Percentiles rank a stretch among this genome's conserved stretches.
These are phyloP conservation scores for Sciurus niger DNA, from an alignment of 2,113 vertebrate genomes.

Conservation along the genomic window DNA sequence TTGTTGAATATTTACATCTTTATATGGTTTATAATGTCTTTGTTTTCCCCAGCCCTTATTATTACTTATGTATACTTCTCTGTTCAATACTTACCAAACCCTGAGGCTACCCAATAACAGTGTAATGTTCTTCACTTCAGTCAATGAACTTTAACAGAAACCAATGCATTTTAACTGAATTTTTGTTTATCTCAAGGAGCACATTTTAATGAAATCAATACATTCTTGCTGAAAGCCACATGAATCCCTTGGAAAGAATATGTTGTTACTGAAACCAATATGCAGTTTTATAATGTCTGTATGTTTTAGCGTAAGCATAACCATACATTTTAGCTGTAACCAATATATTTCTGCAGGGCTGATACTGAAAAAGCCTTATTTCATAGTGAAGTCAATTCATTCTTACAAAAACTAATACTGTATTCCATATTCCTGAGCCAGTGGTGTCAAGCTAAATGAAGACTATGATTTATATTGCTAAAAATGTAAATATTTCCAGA, in stretches of 20 bases:
- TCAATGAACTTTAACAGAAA: constrained; percentile 91
- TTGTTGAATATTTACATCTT: constrained; percentile 83
- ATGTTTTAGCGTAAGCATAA: constrained; percentile 88
- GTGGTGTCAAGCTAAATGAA: constrained; percentile 82
- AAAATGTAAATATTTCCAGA: constrained; percentile 78
- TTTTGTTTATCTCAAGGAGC: constrained; percentile 91
- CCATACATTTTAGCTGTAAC: constrained; percentile 88
- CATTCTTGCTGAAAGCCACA: constrained; percentile 90
- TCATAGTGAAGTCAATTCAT: constrained; percentile 85
- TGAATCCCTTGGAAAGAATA: constrained; percentile 88
- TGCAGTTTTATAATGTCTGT: constrained; percentile 87
- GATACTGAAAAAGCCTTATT: constrained; percentile 83
- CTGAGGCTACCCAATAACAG: constrained; percentile 84
- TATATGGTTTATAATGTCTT: constrained; percentile 82
- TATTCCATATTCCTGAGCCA: constrained; percentile 81
- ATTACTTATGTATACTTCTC: constrained; percentile 83
- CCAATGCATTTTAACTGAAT: constrained; percentile 91
- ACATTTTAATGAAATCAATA: constrained; percentile 93
- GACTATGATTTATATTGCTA: constrained; percentile 83
- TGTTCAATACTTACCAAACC: constrained; percentile 85
- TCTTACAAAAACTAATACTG: constrained; percentile 83
- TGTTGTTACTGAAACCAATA: constrained; percentile 89
- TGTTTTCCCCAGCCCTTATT: constrained; percentile 86
- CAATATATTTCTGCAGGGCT: constrained; percentile 87
- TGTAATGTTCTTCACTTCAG: constrained; percentile 87